Conservation (phyloP, 1,140 invertebrate species). For the Drosophila funebris region DNA sequence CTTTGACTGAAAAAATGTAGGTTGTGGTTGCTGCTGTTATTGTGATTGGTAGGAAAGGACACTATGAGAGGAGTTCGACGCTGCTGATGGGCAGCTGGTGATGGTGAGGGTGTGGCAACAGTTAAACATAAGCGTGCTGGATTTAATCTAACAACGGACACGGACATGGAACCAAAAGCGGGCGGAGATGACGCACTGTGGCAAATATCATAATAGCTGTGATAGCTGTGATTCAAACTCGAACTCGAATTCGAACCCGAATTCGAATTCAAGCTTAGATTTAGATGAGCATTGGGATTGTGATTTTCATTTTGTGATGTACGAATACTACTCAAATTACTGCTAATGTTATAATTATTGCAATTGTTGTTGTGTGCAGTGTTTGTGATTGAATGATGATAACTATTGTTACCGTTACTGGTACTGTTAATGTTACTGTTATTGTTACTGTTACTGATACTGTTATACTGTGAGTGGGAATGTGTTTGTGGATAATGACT, state of each 20-base stretch:
- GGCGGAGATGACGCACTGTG: constrained; percentile 27
- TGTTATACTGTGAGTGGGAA: constrained; percentile 47
- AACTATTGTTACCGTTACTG: constrained; percentile 41
- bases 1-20: constrained; percentile 29
- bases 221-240: constrained; percentile 6
- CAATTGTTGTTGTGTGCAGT: constrained; percentile 38
- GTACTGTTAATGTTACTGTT: constrained; percentile 47
- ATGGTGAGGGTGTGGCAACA: constrained; percentile 37
- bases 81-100: no score
- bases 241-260: constrained; percentile 8
- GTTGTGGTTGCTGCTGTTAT: constrained; percentile 19
- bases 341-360: constrained; percentile 19
- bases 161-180: constrained; percentile 68
- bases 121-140: constrained; percentile 71
- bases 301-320: constrained; percentile 32
- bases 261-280: not conserved
- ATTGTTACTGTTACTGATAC: constrained; percentile 46
- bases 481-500: constrained; percentile 29
- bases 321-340: constrained; percentile 33
- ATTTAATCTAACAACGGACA: constrained; percentile 70
- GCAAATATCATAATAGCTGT: constrained; percentile 58
- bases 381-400: constrained; percentile 29
- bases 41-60: constrained; percentile 35
- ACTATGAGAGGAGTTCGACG: constrained; percentile 44
- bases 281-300: constrained; percentile 25